Percentiles rank a stretch among this genome's conserved stretches.
Conservation (phyloP, 1,140 invertebrate genomes). For the Augochlora pura region DNA sequence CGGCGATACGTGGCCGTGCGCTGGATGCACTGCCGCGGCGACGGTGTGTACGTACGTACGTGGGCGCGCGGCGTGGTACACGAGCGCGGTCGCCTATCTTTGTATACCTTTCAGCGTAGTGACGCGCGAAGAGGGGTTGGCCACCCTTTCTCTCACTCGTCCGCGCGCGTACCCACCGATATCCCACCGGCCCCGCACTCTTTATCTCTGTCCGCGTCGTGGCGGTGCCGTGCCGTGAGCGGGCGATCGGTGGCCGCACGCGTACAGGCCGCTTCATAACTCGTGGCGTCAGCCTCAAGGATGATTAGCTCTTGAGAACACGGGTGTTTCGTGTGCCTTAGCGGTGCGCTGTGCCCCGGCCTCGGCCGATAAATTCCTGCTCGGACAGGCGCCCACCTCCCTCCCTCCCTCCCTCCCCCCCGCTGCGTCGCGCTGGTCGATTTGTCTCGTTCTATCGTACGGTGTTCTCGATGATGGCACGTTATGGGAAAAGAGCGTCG, state of each 20-base stretch:
- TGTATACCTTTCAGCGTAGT: constrained; percentile 64
- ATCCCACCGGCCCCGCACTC: constrained; percentile 33
- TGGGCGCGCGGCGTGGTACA: constrained; percentile 8
- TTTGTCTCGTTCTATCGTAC: no score
- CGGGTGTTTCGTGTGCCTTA: no score
- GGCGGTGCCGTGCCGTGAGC: background rate
- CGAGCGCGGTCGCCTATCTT: constrained; percentile 46
- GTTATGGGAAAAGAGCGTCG: no score
- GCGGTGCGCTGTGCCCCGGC: no score
- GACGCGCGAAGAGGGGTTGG: constrained; percentile 62
- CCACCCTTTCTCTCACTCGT: constrained; percentile 47
- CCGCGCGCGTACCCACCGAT: no score
- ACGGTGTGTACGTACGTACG: no score
- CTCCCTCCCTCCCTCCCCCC: no score
- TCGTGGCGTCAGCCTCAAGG: constrained; percentile 6
- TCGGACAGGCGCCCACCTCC: no score
- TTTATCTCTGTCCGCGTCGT: constrained; percentile 35
- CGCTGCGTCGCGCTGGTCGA: no score
- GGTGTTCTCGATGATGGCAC: no score
- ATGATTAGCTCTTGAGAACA: background rate
- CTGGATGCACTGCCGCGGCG: constrained; percentile 31
- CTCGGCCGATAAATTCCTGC: no score
- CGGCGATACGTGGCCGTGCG: constrained; percentile 57
- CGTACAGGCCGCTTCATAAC: constrained; percentile 33
- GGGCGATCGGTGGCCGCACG: background rate